These are phyloP conservation scores for Pagrus major DNA, from an alignment of 2,113 vertebrate species.

Conservation along the genomic window DNA sequence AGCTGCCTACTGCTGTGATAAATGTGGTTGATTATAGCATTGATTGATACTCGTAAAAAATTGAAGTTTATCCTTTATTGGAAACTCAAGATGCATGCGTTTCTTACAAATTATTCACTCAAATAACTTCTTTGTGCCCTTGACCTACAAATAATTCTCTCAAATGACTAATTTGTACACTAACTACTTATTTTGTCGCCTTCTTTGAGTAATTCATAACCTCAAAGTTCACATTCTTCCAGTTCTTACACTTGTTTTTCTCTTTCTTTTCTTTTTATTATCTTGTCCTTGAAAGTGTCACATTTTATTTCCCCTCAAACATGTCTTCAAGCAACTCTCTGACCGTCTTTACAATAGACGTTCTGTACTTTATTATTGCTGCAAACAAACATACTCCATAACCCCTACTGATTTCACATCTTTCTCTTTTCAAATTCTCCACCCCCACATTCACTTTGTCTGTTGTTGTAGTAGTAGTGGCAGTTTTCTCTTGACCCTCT, in stretches of 20 bases:
- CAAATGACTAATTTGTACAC: not conserved
- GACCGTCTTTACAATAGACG: not conserved
- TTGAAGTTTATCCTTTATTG: not conserved
- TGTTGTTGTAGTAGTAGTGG: no score
- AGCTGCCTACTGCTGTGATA: not conserved
- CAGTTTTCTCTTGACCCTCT: no score
- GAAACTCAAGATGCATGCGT: not conserved
- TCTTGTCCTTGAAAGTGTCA: constrained; percentile 10
- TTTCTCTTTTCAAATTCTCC: not conserved
- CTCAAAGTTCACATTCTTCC: not conserved
- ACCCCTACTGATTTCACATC: constrained; percentile 4
- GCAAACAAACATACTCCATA: not conserved
- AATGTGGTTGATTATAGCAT: not conserved
- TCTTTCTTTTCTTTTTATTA: not conserved
- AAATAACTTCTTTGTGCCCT: not conserved
- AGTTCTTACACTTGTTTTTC: not conserved
- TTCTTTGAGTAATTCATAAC: not conserved
- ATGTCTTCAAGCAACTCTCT: not conserved
- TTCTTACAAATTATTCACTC: not conserved
- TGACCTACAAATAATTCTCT: not conserved
- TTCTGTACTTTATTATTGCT: not conserved
- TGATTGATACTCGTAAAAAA: not conserved
- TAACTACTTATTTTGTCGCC: not conserved
- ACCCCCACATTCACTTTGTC: not conserved
- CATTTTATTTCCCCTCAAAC: constrained; percentile 8